A percentile compares a stretch with the other conserved stretches of the same genome.
phyloP scores from a whole-genome alignment of 2,797 vertebrate genomes.

The Pseudochaenichthys georgianus region DNA sequence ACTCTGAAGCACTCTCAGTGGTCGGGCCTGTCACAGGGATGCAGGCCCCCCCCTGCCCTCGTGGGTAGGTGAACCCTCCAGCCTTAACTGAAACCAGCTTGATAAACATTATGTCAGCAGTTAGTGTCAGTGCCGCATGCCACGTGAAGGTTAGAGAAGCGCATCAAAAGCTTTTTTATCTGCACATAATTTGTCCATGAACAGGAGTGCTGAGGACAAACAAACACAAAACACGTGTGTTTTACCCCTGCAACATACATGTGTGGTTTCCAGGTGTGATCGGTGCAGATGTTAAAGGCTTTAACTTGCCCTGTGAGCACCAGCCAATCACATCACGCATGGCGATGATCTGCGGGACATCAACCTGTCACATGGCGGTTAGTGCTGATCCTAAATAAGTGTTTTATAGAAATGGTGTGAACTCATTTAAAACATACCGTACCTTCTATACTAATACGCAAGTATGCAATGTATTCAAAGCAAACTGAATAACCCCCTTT shows the following conservation, averaged over 20 bases:
- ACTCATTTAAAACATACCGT: neutral
- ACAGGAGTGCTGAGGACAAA: neutral
- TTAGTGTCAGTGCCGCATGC: slow-evolving; percentile 57
- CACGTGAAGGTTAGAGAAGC: slow-evolving; percentile 26
- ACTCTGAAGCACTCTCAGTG: slow-evolving; percentile 47
- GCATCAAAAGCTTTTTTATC: slow-evolving; percentile 43
- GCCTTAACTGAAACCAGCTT: slow-evolving; percentile 72
- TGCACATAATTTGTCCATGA: slow-evolving; percentile 20
- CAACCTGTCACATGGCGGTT: slow-evolving; percentile 98
- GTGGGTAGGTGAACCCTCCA: slow-evolving; percentile 18
- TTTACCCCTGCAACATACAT: neutral
- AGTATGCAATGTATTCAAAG: slow-evolving; percentile 46
- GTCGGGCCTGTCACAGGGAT: slow-evolving; percentile 59
- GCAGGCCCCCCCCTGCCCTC: slow-evolving; percentile 25
- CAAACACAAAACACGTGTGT: neutral
- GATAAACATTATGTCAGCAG: slow-evolving; percentile 72
- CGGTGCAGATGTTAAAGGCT: slow-evolving; percentile 92
- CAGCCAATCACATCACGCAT: slow-evolving; percentile 90
- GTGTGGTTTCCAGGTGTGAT: slow-evolving; percentile 86
- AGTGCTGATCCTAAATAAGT: slow-evolving; percentile 60
- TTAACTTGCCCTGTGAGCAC: slow-evolving; percentile 89
- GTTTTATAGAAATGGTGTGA: neutral
- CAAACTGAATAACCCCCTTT: slow-evolving; percentile 76
- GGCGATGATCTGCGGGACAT: slow-evolving; percentile 96
- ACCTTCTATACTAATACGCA: neutral